A percentile compares a stretch with the other conserved stretches of the same genome.
phyloP scores from a whole-genome alignment of 2,888 invertebrate genomes.

The Pseudanteris insignis region DNA sequence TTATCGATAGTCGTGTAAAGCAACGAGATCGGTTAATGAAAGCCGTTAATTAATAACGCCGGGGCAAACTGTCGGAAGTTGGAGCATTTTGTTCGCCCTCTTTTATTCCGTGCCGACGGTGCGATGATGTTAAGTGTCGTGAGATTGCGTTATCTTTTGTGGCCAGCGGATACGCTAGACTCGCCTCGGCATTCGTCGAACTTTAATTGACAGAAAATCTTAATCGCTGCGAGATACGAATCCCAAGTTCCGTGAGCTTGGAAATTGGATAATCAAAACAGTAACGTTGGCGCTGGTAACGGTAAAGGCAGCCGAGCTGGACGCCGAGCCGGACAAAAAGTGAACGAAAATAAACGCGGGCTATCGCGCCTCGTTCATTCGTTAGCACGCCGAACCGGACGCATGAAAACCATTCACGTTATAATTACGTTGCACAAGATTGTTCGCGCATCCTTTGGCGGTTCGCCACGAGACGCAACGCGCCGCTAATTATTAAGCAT shows the following conservation, averaged over 20 bases:
- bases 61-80: neutral
- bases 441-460: conserved; percentile 10
- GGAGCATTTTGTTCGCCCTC: too few species aligned
- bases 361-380: conserved; percentile 7
- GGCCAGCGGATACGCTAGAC: conserved; percentile 16
- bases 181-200: conserved; percentile 26
- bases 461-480: neutral
- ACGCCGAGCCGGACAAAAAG: conserved; percentile 20
- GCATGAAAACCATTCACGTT: conserved; percentile 14
- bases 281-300: conserved; percentile 22
- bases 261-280: conserved; percentile 42
- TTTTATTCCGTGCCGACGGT: too few species aligned
- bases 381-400: conserved; percentile 6
- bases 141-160: conserved; percentile 20
- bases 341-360: conserved; percentile 29
- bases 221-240: conserved; percentile 40
- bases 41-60: conserved; percentile 9
- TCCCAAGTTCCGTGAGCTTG: conserved; percentile 30
- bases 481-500: conserved; percentile 11
- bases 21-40: conserved; percentile 8
- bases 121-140: neutral
- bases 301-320: conserved; percentile 20
- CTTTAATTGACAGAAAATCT: conserved; percentile 43
- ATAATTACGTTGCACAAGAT: conserved; percentile 18
- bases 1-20: conserved; percentile 3